Percentiles rank a stretch among this genome's conserved stretches.
Conservation (phyloP, 2,797 vertebrate species). For the Myotis myotis region DNA sequence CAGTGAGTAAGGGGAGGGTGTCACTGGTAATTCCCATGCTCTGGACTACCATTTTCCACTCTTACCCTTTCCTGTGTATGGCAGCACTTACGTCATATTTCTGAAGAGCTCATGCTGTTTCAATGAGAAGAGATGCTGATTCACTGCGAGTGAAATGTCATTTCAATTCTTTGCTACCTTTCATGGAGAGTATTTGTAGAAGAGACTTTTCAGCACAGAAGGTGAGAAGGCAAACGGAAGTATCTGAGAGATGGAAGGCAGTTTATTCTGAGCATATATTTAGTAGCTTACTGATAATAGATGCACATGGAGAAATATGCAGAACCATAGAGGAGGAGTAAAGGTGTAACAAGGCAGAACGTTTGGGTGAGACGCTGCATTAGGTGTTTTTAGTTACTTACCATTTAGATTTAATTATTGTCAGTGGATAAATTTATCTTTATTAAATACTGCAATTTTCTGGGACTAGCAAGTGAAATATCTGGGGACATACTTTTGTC, state of each 20-base stretch:
- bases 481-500: not conserved
- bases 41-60: not conserved
- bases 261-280: conserved; percentile 49
- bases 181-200: conserved; percentile 52
- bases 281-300: not conserved
- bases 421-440: not conserved
- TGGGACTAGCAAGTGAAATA: conserved; percentile 20
- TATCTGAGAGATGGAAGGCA: conserved; percentile 19
- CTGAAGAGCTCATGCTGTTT: not conserved
- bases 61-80: not conserved
- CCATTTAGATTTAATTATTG: conserved; percentile 17
- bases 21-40: not conserved
- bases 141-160: conserved; percentile 61
- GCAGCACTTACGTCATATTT: not conserved
- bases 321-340: not conserved
- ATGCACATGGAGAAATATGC: not conserved
- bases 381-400: not conserved
- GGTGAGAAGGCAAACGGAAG: conserved; percentile 46
- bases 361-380: not conserved
- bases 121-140: conserved; percentile 27
- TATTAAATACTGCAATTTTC: conserved; percentile 37
- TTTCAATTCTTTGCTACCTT: conserved; percentile 38
- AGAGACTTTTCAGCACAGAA: conserved; percentile 62
- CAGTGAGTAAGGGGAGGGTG: not conserved
- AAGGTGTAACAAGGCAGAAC: not conserved